Evolutionary conservation across 1,140 invertebrate species (phyloP).

Genomic region (Agrypnia vestita): DNA sequence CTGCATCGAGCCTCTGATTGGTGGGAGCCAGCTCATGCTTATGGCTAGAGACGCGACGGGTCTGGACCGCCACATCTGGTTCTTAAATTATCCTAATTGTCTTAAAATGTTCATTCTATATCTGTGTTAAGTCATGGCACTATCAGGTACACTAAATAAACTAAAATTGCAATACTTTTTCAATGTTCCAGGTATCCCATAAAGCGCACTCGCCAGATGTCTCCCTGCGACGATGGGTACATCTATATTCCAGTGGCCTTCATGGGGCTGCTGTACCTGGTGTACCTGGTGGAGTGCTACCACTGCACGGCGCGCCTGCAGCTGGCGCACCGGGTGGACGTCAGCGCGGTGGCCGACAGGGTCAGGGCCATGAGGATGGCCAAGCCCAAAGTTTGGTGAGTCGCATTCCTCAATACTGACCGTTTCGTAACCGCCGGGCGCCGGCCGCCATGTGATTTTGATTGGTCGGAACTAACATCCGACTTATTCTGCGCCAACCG

Average conservation of each 20-base stretch:
- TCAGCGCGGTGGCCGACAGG: slow-evolving; percentile 79
- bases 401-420: neutral
- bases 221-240: slow-evolving; percentile 89
- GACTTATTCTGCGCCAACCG: no score
- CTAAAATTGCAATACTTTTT: neutral
- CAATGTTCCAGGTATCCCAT: slow-evolving; percentile 72
- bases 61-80: no score
- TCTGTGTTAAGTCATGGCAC: no score
- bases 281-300: slow-evolving; percentile 91
- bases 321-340: slow-evolving; percentile 77
- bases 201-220: slow-evolving; percentile 77
- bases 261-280: slow-evolving; percentile 85
- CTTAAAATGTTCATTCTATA: no score
- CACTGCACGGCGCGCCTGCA: slow-evolving; percentile 82
- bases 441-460: no score
- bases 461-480: no score
- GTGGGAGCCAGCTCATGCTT: no score
- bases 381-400: slow-evolving; percentile 84
- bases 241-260: slow-evolving; percentile 90
- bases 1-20: no score
- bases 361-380: slow-evolving; percentile 81
- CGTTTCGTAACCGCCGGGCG: no score
- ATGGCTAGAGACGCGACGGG: no score
- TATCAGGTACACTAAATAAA: no score
- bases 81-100: no score